These are phyloP conservation scores for Diarsia dahlii DNA, from an alignment of 2,888 invertebrate genomes.

Conservation along the genomic window DNA sequence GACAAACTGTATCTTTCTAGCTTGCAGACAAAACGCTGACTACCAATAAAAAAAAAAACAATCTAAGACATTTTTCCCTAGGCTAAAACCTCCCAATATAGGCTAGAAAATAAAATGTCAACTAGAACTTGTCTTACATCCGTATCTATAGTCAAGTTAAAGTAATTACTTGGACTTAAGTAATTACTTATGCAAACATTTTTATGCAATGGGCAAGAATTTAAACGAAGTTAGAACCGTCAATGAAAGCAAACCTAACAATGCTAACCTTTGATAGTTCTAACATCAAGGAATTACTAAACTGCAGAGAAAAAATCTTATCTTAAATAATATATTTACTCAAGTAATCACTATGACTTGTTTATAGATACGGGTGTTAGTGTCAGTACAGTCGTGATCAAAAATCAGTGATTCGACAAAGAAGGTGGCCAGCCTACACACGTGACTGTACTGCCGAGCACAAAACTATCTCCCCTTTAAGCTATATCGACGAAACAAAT, in stretches of 20 bases:
- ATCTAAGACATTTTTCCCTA: not conserved
- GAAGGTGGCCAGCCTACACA: conserved; percentile 36
- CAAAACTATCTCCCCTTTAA: conserved; percentile 47
- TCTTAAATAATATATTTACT: no score
- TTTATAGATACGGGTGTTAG: no score
- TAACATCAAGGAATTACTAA: no score
- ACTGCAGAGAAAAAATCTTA: no score
- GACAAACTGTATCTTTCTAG: not conserved
- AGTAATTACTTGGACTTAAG: no score
- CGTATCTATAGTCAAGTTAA: no score
- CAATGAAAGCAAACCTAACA: no score
- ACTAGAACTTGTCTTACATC: not conserved
- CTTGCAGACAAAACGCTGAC: not conserved
- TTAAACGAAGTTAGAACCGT: no score
- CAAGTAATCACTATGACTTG: no score
- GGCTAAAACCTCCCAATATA: not conserved
- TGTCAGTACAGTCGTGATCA: conserved; percentile 34
- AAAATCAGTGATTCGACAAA: conserved; percentile 62
- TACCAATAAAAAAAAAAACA: not conserved
- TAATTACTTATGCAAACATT: no score
- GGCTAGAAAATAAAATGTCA: not conserved
- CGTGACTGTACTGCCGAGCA: conserved; percentile 60
- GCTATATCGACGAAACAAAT: conserved; percentile 64
- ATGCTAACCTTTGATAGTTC: no score
- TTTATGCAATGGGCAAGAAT: no score